Evolutionary conservation across 2,888 invertebrate genomes (phyloP), one percentile per base, ranked within the genome.

Genomic region (Rotaria magnacalcarata): DNA sequence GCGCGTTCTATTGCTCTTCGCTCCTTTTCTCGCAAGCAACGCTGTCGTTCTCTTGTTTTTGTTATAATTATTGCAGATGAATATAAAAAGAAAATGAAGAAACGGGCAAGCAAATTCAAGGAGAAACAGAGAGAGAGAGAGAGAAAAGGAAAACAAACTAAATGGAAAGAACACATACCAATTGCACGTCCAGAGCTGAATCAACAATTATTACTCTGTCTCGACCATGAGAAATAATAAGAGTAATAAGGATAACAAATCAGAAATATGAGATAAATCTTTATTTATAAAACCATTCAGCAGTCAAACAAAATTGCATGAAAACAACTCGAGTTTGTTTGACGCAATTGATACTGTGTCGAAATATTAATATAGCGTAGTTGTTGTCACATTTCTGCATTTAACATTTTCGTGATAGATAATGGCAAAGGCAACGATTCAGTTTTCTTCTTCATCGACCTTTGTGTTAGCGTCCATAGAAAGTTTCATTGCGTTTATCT

Each of bases 41-140:
- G 67, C 4, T 67, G 67, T 67, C 67, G 67, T 67, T 67, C 67
- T 67, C 67, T 67, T 67, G 67, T 67, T 67, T 67, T 67, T 67
- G 67, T 34, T 67, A 7, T 67, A 67, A 67, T 67, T 67, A 67
- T 67, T 34, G 34, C 34, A 6, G 34, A 67, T 67, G 34, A 67
- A 67, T 67, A 34, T 67, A 34, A 67, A 67, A 67, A 67, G 27
- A 67, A 34, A 67, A 67, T 34, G 67, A 34, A 67, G 67, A 67
- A 67, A 1, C 67, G 8, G 34, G 67, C 41, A 67, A 67, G 34
- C 34, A 41, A 67, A 67, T 67, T 14, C 14, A 67, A 34, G 34
- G 60, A 60, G 24, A n/a, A n/a, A n/a, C n/a, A n/a, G n/a, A 67
- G 67, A 67, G 67, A 67, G 19, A 34, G 34, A 34, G 34, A 67